phyloP scores from a whole-genome alignment of 1,140 invertebrate genomes.

The Octopus sinensis region DNA sequence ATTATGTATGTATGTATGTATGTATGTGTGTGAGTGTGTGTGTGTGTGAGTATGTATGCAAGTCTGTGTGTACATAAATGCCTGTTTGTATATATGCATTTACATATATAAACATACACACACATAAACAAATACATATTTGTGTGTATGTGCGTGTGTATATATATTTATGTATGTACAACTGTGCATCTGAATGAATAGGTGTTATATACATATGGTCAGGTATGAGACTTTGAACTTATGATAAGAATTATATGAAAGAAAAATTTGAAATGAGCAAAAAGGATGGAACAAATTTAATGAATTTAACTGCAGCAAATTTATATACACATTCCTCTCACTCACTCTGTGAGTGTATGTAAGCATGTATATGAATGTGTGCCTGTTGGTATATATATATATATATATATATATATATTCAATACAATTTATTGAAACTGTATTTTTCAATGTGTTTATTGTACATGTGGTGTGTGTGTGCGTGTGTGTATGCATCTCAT shows the following conservation, averaged over 20 bases:
- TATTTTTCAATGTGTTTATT: too few species aligned
- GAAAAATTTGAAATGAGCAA: too few species aligned
- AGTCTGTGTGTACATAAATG: not conserved
- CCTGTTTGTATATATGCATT: not conserved
- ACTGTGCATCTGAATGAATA: not conserved
- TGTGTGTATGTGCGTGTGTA: not conserved
- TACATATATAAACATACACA: not conserved
- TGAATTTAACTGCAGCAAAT: too few species aligned
- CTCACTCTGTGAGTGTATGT: not conserved
- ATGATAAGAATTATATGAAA: too few species aligned
- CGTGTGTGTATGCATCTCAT: too few species aligned
- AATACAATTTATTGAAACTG: not conserved
- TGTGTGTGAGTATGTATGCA: not conserved
- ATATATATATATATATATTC: not conserved
- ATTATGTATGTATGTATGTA: not conserved
- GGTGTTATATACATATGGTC: too few species aligned
- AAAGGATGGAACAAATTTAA: too few species aligned
- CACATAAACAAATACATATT: not conserved
- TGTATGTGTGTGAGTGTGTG: not conserved
- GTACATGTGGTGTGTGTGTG: too few species aligned
- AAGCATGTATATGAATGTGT: not conserved
- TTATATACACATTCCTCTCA: too few species aligned
- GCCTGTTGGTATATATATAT: not conserved
- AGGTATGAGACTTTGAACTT: too few species aligned
- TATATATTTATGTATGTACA: not conserved